Percentiles rank a stretch among this genome's conserved stretches.
phyloP scores from a whole-genome alignment of 2,888 invertebrate genomes.

The Fragum whitleyi region DNA sequence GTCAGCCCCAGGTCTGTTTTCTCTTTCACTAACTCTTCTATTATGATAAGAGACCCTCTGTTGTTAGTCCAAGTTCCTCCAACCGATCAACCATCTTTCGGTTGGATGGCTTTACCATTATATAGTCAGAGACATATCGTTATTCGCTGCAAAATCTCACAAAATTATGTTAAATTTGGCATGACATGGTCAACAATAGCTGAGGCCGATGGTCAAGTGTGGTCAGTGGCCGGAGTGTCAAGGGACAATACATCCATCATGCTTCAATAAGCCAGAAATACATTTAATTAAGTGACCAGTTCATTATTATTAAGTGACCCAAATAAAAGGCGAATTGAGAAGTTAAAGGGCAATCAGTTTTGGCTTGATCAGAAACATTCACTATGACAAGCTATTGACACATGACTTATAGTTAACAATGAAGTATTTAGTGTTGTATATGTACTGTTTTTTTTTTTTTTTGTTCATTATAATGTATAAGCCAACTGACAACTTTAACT shows the following conservation, averaged over 20 bases:
- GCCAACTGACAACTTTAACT: no score
- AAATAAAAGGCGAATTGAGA: constrained; percentile 24
- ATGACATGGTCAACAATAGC: constrained; percentile 58
- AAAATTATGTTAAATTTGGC: constrained; percentile 55
- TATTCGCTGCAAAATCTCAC: constrained; percentile 27
- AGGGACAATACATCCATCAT: constrained; percentile 43
- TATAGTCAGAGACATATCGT: constrained; percentile 20
- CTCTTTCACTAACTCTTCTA: neutral
- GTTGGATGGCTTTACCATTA: constrained; percentile 15
- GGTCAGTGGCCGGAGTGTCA: constrained; percentile 53
- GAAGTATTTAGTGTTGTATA: neutral
- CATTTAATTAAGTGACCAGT: constrained; percentile 66
- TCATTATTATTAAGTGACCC: constrained; percentile 59
- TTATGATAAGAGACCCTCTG: neutral
- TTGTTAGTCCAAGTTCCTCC: neutral
- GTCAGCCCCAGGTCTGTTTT: constrained; percentile 21
- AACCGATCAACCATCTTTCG: neutral
- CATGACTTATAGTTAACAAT: constrained; percentile 16
- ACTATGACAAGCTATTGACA: constrained; percentile 12
- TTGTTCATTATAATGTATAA: no score
- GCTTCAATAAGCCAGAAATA: constrained; percentile 56
- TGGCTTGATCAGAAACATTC: constrained; percentile 16
- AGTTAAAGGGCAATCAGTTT: constrained; percentile 13
- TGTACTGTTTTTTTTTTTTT: no score
- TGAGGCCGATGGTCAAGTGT: constrained; percentile 47